These are phyloP conservation scores for Drosophila funebris DNA, from an alignment of 1,140 invertebrate species.

Conservation along the genomic window DNA sequence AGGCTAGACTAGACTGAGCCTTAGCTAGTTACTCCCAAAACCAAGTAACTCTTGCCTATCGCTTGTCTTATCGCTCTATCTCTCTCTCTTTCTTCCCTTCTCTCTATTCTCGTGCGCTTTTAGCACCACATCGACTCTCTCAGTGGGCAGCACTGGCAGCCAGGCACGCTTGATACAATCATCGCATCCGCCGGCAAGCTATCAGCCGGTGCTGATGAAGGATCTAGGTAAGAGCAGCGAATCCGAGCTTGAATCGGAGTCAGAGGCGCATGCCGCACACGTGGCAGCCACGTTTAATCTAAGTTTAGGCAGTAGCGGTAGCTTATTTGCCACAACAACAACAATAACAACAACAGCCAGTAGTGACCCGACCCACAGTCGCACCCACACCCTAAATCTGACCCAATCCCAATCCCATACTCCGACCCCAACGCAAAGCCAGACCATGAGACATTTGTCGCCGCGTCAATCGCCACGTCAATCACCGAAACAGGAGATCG, in stretches of 20 bases:
- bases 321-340: slow-evolving; percentile 58
- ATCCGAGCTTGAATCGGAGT: slow-evolving; percentile 67
- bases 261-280: slow-evolving; percentile 70
- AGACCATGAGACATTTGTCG: slow-evolving; percentile 49
- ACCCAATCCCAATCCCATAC: slow-evolving; percentile 13
- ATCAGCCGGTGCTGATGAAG: slow-evolving; percentile 92
- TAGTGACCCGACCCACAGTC: slow-evolving; percentile 49
- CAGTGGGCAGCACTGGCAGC: slow-evolving; percentile 95
- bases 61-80: slow-evolving; percentile 24
- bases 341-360: slow-evolving; percentile 6
- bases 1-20: no score
- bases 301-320: slow-evolving; percentile 82
- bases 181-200: slow-evolving; percentile 95
- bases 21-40: no score
- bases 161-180: slow-evolving; percentile 96
- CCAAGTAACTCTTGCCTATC: slow-evolving; percentile 19
- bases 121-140: slow-evolving; percentile 96
- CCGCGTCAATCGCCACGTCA: slow-evolving; percentile 75
- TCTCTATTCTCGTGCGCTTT: slow-evolving; percentile 37
- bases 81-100: slow-evolving; percentile 30
- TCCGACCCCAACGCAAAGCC: slow-evolving; percentile 12
- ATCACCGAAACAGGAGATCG: slow-evolving; percentile 80
- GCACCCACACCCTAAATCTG: slow-evolving; percentile 18
- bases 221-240: slow-evolving; percentile 91
- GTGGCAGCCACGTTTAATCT: slow-evolving; percentile 80